Conservation (phyloP, 2,888 invertebrate species). For the Argynnis bischoffii region DNA sequence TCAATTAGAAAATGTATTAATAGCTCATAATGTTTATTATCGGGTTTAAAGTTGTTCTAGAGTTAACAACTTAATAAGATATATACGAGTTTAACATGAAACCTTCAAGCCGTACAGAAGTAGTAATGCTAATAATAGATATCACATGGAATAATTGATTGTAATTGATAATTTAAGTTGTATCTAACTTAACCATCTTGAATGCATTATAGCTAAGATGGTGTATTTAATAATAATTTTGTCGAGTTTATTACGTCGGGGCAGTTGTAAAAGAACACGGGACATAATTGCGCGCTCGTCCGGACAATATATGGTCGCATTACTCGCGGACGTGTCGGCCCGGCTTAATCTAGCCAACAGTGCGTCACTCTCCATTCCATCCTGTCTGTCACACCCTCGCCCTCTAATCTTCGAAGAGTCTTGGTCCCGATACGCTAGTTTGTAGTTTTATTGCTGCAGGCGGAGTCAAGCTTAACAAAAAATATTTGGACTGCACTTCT, state of each 20-base stretch:
- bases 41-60: too few species aligned
- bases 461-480: background rate
- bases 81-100: too few species aligned
- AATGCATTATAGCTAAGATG: constrained; percentile 11
- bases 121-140: background rate
- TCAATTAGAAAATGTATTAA: too few species aligned
- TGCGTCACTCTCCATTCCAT: constrained; percentile 70
- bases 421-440: constrained; percentile 19
- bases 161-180: background rate
- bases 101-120: background rate
- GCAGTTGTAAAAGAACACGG: constrained; percentile 45
- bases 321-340: constrained; percentile 78
- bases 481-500: background rate
- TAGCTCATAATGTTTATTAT: too few species aligned
- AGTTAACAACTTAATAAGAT: too few species aligned
- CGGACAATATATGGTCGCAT: constrained; percentile 80
- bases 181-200: background rate
- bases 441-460: constrained; percentile 27
- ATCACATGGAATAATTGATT: background rate
- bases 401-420: constrained; percentile 45
- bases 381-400: constrained; percentile 42
- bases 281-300: constrained; percentile 73
- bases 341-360: constrained; percentile 75
- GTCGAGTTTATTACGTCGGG: constrained; percentile 35
- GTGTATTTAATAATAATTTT: constrained; percentile 24